Percentiles rank a stretch among this genome's conserved stretches.
Conservation (phyloP, 2,797 vertebrate genomes). For the Acomys russatus region DNA sequence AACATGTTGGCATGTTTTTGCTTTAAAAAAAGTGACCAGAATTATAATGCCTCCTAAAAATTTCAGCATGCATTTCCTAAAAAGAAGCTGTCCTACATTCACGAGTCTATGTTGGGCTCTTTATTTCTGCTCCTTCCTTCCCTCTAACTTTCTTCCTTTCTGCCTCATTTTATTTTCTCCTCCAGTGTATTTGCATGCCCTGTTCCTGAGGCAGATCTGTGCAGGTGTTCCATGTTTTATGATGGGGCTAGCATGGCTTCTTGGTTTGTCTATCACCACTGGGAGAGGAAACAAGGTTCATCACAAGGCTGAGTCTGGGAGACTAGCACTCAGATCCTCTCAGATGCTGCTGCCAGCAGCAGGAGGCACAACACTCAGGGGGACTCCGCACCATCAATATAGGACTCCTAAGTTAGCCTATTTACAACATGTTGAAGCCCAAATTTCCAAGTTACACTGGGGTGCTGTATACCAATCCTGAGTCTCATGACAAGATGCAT, state of each 20-base stretch:
- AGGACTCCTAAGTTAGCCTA: not conserved
- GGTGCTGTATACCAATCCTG: not conserved
- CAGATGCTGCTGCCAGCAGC: too few relatives aligned
- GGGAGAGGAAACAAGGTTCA: not conserved
- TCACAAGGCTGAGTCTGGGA: not conserved
- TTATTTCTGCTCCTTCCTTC: not conserved
- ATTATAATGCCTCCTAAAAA: not conserved
- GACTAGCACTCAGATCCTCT: not conserved
- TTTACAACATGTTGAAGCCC: not conserved
- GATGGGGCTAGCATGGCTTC: not conserved
- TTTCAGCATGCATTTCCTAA: not conserved
- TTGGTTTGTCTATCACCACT: not conserved
- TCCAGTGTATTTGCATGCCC: fast-evolving
- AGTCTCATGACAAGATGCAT: not conserved
- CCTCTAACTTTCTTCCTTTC: not conserved
- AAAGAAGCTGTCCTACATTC: not conserved
- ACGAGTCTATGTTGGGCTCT: not conserved
- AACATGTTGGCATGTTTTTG: not conserved
- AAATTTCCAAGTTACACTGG: not conserved
- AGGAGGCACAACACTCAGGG: not conserved
- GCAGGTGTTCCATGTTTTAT: fast-evolving
- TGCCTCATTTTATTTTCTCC: not conserved
- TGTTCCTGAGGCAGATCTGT: not conserved
- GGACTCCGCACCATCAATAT: too few relatives aligned
- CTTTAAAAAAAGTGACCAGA: not conserved